Percentiles rank a stretch among this genome's conserved stretches.
Conservation (phyloP, 2,888 invertebrate genomes). For the Lottia gigantea region DNA sequence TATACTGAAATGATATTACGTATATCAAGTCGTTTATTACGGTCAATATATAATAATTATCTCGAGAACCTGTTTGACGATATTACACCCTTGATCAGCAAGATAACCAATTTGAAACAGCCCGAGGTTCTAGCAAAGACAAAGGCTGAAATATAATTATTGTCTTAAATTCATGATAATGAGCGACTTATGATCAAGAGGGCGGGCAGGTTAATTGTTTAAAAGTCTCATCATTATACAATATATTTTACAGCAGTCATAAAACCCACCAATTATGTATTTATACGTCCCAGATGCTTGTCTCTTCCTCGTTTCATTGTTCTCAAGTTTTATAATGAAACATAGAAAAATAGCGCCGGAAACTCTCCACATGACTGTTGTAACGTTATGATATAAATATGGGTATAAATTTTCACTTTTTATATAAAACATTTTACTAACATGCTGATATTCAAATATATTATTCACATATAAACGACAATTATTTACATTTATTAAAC, state of each 20-base stretch:
- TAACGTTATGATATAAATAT: too few relatives aligned
- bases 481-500: too few relatives aligned
- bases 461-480: too few relatives aligned
- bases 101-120: conserved; percentile 3
- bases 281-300: conserved; percentile 8
- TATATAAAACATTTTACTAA: too few relatives aligned
- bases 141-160: conserved; percentile 7
- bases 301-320: not conserved
- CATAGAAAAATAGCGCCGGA: too few relatives aligned
- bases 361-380: too few relatives aligned
- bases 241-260: not conserved
- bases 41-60: not conserved
- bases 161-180: conserved; percentile 1
- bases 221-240: conserved; percentile 2
- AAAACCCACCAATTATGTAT: conserved; percentile 10
- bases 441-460: too few relatives aligned
- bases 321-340: not conserved
- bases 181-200: not conserved
- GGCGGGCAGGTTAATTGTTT: conserved; percentile 8
- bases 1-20: too few relatives aligned
- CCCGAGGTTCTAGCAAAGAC: not conserved
- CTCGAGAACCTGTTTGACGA: not conserved
- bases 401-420: too few relatives aligned
- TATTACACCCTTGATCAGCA: conserved; percentile 8
- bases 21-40: not conserved